Evolutionary conservation across 2,113 vertebrate genomes (phyloP).

Genomic region (Phrynosoma blainvillii): DNA sequence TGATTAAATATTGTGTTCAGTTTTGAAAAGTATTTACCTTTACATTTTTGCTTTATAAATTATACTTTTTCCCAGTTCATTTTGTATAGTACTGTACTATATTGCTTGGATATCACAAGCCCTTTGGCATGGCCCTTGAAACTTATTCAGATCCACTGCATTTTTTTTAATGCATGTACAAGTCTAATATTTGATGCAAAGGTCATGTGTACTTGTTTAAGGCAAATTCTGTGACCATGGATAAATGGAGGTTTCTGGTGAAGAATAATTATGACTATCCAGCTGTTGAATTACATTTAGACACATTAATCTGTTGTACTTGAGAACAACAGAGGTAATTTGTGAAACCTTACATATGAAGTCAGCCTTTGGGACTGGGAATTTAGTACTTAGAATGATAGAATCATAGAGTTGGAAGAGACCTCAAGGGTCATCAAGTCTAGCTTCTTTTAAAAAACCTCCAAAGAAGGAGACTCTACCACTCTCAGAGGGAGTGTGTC

Average conservation of each 20-base stretch:
- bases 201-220: not conserved
- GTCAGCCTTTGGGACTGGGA: not conserved
- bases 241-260: not conserved
- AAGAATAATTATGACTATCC: not conserved
- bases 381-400: not conserved
- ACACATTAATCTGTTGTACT: not conserved
- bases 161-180: not conserved
- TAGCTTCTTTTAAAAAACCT: too few relatives aligned
- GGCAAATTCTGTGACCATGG: not conserved
- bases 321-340: not conserved
- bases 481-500: too few relatives aligned
- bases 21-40: constrained; percentile 28
- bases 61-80: not conserved
- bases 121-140: not conserved
- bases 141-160: not conserved
- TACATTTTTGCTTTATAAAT: not conserved
- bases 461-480: too few relatives aligned
- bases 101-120: not conserved
- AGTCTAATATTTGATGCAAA: not conserved
- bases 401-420: too few relatives aligned
- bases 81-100: not conserved
- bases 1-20: constrained; percentile 3
- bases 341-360: not conserved
- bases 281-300: not conserved
- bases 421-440: too few relatives aligned